These are phyloP conservation scores for Drosophila algonquin DNA, from an alignment of 2,888 invertebrate genomes.

Conservation along the genomic window DNA sequence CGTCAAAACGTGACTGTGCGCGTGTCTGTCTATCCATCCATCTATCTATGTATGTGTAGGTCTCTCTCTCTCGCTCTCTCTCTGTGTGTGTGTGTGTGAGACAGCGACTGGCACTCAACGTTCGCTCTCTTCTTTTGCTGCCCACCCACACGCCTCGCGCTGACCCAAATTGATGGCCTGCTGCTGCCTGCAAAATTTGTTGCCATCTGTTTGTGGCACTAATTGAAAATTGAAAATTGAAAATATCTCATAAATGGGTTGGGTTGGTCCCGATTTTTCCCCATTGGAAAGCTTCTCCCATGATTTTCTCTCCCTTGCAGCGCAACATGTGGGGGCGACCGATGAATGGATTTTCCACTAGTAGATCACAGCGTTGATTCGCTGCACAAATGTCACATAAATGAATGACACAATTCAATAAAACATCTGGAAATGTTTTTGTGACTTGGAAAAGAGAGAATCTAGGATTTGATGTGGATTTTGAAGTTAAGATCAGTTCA, in stretches of 20 bases:
- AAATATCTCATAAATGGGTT: neutral
- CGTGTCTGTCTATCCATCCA: slow-evolving; percentile 17
- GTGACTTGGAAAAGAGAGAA: too few species aligned
- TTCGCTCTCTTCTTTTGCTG: neutral
- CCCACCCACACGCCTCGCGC: slow-evolving; percentile 61
- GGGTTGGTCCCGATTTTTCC: neutral
- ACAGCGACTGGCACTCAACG: slow-evolving; percentile 13
- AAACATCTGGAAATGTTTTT: too few species aligned
- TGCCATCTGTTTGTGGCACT: slow-evolving; percentile 3
- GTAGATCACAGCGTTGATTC: neutral
- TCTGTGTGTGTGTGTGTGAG: neutral
- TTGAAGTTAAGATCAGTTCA: too few species aligned
- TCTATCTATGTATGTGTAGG: slow-evolving; percentile 15
- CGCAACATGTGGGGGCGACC: neutral
- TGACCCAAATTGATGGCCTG: slow-evolving; percentile 64
- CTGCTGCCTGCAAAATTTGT: slow-evolving; percentile 6
- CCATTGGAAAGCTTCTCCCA: neutral
- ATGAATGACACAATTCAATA: too few species aligned
- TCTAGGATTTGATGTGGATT: too few species aligned
- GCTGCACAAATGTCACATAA: neutral
- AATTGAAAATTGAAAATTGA: slow-evolving; percentile 15
- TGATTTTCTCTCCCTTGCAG: neutral
- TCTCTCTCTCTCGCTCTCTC: slow-evolving; percentile 28
- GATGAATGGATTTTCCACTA: neutral
- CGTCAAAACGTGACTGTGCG: slow-evolving; percentile 1